Conservation (phyloP, 1,140 invertebrate species). For the Caenorhabditis brenneri region DNA sequence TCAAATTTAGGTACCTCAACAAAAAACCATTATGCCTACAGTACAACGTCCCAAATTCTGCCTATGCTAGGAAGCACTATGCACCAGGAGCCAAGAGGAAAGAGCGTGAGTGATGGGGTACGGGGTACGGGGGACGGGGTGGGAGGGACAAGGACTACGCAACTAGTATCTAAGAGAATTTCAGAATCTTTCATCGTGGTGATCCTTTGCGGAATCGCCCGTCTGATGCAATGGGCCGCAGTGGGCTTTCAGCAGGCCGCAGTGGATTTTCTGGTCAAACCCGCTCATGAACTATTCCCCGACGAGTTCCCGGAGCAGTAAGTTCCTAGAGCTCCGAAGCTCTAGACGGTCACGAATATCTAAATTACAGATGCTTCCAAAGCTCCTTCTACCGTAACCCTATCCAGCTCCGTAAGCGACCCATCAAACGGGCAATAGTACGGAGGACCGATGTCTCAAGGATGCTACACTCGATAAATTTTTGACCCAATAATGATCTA, state of each 20-base stretch:
- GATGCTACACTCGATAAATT: not conserved
- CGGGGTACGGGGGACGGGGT: too few species aligned
- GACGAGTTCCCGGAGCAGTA: not conserved
- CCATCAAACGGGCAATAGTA: not conserved
- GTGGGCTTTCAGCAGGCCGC: conserved; percentile 17
- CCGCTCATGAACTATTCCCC: conserved; percentile 55
- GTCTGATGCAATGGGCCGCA: conserved; percentile 24
- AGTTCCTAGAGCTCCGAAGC: not conserved
- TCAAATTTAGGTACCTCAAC: conserved; percentile 52
- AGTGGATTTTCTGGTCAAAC: conserved; percentile 54
- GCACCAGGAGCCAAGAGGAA: conserved; percentile 10
- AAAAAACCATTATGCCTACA: conserved; percentile 62
- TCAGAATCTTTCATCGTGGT: conserved; percentile 39
- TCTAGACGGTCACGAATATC: too few species aligned
- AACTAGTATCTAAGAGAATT: not conserved
- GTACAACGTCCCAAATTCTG: conserved; percentile 54
- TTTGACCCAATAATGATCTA: not conserved
- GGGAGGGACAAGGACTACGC: not conserved
- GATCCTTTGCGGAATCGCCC: conserved; percentile 23
- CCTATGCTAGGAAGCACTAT: conserved; percentile 35
- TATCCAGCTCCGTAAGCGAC: not conserved
- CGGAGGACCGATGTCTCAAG: not conserved
- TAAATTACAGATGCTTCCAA: not conserved
- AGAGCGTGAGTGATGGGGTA: conserved; percentile 52
- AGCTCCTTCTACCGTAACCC: conserved; percentile 7